phyloP scores from a whole-genome alignment of 2,888 invertebrate genomes.

The Melitaea athalia region DNA sequence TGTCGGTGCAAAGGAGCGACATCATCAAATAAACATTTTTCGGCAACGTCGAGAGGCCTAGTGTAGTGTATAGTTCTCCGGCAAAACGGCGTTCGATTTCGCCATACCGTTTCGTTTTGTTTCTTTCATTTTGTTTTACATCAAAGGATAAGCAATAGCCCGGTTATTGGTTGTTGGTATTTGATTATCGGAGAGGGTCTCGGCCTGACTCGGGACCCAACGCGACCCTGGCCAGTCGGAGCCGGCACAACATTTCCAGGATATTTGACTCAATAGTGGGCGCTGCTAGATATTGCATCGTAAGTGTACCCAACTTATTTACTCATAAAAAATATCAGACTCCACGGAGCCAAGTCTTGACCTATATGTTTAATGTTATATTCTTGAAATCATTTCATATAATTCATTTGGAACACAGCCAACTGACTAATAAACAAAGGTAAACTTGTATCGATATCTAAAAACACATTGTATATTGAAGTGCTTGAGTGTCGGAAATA shows the following conservation, averaged over 20 bases:
- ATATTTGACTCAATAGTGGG: constrained; percentile 79
- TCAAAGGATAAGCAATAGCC: constrained; percentile 78
- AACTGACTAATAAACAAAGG: constrained; percentile 25
- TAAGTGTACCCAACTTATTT: constrained; percentile 55
- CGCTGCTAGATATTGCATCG: constrained; percentile 80
- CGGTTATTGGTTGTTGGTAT: constrained; percentile 56
- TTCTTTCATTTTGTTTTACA: constrained; percentile 79
- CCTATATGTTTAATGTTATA: constrained; percentile 23
- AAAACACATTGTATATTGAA: constrained; percentile 13
- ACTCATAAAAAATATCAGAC: constrained; percentile 14
- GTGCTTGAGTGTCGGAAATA: constrained; percentile 50
- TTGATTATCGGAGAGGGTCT: constrained; percentile 58
- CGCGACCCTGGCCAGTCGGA: constrained; percentile 76
- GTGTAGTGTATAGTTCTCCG: constrained; percentile 62
- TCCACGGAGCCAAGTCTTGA: constrained; percentile 14
- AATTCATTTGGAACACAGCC: constrained; percentile 27
- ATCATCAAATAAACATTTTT: constrained; percentile 70
- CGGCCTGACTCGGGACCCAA: constrained; percentile 60
- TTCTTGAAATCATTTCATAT: constrained; percentile 25
- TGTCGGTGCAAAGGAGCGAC: constrained; percentile 74
- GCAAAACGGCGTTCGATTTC: constrained; percentile 73
- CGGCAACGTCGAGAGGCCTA: constrained; percentile 26
- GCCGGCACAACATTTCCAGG: constrained; percentile 75
- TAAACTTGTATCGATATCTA: constrained; percentile 12
- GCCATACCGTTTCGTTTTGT: constrained; percentile 75